Base-by-base conservation (phyloP, 2,113 vertebrate species). In the Thunnus thynnus region DNA sequence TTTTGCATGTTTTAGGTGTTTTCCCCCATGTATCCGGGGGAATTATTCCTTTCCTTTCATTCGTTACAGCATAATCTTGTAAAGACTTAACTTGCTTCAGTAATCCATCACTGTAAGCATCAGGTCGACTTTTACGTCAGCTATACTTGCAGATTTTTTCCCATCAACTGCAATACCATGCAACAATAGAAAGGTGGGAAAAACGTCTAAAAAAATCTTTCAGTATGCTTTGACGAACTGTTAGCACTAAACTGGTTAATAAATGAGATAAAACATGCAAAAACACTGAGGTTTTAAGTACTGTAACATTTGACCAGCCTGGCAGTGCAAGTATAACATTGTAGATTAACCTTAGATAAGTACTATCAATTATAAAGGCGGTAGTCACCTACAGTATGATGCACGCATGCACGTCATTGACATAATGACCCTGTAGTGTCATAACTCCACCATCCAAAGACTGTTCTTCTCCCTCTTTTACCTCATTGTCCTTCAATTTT, bases 401-500 rank as follows among this genome's bases (percentile, higher is more conserved):
- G 12, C 66, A 58, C 58, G 25, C 20, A 30, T 2, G 2, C 36
- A 48, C 57, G 41, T 76, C 80, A 78, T 65, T 51, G 22, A 11
- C 79, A 46, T 55, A 67, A 57, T 25, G 69, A 62, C 56, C 58
- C 32, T 11, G 18, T 25, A 0, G 56, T 64, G 61, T 80, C 65
- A 63, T 68, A 22, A 48, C 27, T 32, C 72, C 50, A 0, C 61
- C 30, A 70, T 64, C 67, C 46, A 57, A 48, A 72, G 72, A 46
- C 56, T 64, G 82, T 73, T 65, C 44, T 30, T 16, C 18, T 48
- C 27, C 70, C 32, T 13, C 5, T 14, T 83, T 77, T 72, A 75
- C 78, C 12, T 88, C 71, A 2, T 52, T 27, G 9, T 18, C 20
- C 56, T 71, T 22, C 36, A 5, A 0, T 69, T 56, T 11, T 22